Percentiles rank a stretch among this genome's conserved stretches.
Conservation (phyloP, 2,113 vertebrate genomes). For the Otocyon megalotis region DNA sequence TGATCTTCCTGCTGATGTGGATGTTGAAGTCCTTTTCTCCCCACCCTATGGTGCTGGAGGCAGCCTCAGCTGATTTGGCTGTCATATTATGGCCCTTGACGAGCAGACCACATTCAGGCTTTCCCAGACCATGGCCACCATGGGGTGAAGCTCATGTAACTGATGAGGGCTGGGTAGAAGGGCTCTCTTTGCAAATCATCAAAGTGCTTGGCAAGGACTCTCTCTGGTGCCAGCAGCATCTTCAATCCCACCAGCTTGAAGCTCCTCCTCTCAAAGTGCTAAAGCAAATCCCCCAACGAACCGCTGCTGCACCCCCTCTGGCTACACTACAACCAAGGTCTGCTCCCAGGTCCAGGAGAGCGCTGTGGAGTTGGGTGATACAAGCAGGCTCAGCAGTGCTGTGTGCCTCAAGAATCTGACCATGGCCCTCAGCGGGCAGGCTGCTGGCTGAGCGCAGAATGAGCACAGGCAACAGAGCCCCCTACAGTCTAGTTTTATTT, state of each 20-base stretch:
- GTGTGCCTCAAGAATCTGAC: background rate
- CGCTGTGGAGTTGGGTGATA: background rate
- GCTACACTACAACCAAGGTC: background rate
- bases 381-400: background rate
- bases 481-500: background rate
- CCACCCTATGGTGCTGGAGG: background rate
- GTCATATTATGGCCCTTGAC: background rate
- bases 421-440: background rate
- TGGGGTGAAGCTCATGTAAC: background rate
- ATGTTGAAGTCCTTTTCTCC: background rate
- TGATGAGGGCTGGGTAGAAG: background rate
- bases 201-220: background rate
- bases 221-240: background rate
- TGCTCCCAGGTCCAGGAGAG: background rate
- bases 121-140: background rate
- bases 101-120: background rate
- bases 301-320: background rate
- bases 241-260: background rate
- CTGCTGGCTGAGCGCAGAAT: background rate
- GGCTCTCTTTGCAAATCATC: background rate
- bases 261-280: background rate
- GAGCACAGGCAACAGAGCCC: background rate
- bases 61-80: background rate
- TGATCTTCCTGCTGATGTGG: background rate
- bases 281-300: background rate